Conservation (phyloP, 92 coral and sea anemone genomes). For the Phenganax stokvisi region DNA sequence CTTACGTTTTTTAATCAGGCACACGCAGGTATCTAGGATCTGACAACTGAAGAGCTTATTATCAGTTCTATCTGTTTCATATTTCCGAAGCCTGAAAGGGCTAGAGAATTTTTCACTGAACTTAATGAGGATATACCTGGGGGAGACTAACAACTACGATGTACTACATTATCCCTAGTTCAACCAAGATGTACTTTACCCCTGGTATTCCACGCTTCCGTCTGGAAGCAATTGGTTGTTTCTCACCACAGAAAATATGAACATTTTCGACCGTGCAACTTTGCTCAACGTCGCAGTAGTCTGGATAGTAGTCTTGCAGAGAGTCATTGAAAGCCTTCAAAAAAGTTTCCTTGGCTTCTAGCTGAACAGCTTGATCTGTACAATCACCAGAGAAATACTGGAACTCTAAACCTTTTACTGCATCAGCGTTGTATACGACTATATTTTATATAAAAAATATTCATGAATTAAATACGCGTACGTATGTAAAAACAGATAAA, state of each 20-base stretch:
- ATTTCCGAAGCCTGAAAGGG: no score
- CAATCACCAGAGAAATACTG: slow-evolving; percentile 88
- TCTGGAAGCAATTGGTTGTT: slow-evolving; percentile 26
- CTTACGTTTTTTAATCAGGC: not conserved
- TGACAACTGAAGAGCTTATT: no score
- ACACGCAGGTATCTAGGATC: not conserved
- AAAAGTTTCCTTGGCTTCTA: slow-evolving; percentile 65
- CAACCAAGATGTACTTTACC: slow-evolving; percentile 10
- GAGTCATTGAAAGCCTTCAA: slow-evolving; percentile 47
- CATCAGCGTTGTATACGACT: slow-evolving; percentile 47
- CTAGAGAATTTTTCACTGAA: no score
- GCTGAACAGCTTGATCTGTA: slow-evolving; percentile 61
- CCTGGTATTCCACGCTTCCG: slow-evolving; percentile 43
- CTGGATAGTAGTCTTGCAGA: slow-evolving; percentile 52
- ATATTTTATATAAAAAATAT: not conserved
- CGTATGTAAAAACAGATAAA: no score
- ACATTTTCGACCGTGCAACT: slow-evolving; percentile 66
- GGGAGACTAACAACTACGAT: not conserved
- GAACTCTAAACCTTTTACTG: slow-evolving; percentile 82
- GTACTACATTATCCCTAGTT: not conserved
- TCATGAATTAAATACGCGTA: no score
- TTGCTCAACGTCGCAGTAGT: slow-evolving; percentile 54
- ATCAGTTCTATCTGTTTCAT: no score
- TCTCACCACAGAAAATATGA: slow-evolving; percentile 60
- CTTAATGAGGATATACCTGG: no score